Evolutionary conservation across 2,888 invertebrate genomes (phyloP), one percentile per base, ranked within the genome.

Genomic region (Melieria omissa): DNA sequence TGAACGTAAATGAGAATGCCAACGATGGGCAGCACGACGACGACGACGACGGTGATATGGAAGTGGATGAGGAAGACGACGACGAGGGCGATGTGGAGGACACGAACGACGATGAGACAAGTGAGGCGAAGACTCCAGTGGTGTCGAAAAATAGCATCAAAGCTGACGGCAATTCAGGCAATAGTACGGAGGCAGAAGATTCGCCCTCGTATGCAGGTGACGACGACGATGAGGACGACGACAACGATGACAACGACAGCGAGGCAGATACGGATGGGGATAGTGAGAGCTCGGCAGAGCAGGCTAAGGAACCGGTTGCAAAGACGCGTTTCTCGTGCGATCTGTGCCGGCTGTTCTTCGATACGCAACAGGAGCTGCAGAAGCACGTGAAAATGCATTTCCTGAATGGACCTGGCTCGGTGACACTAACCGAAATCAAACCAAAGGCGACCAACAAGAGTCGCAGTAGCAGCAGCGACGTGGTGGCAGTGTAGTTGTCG

Each of bases 321-420:
- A 80, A 82, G 77, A 80, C 82, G 71, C 81, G 82, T 73, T 84
- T 82, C 78, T 81, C 86, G 58, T 87, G 87, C 80, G 87, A 87
- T 80, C 80, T 87, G 73, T 87, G 87, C 79, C 85, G 86, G 78
- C 81, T 86, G 74, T 84, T 81, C 78, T 87, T 86, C 71, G 84
- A 83, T 76, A 81, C 86, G 45, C 84, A 86, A 70, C 83, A 83
- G 76, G 84, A 84, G 65, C 80, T 87, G 74, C 86, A 86, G 74
- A 81, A 82, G 47, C 87, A 87, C 76, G 86, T 87, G 71, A 85
- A 87, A 80, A 84, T 83, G 78, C 87, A 87, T 82, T 86, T 87
- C 65, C 80, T 86, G 12, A 86, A 86, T 79, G 87, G 86, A 4
- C 86, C 86, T 8, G 82, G 81, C 12, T 82, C 83, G 66, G 82